phyloP scores from a whole-genome alignment of 2,113 vertebrate genomes.

The Apteryx owenii region DNA sequence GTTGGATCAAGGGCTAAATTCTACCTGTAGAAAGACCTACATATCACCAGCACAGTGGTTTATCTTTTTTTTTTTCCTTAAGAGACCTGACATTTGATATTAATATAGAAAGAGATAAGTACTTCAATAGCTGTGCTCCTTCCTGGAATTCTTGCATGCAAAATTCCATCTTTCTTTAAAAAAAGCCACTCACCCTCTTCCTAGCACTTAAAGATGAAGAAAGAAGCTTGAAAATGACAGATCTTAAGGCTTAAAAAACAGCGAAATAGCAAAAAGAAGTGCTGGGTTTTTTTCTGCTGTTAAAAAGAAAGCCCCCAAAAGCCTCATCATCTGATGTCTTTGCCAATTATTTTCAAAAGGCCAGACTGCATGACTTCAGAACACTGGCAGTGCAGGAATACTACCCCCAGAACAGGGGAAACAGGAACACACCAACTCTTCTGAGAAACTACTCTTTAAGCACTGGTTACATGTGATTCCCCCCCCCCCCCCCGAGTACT shows the following conservation, averaged over 20 bases:
- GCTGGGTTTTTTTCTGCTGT: not conserved
- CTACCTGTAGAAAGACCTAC: not conserved
- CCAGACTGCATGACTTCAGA: not conserved
- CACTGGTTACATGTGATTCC: not conserved
- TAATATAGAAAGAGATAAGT: not conserved
- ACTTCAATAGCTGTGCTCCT: not conserved
- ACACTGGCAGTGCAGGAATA: not conserved
- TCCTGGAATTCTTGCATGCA: not conserved
- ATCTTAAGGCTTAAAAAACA: not conserved
- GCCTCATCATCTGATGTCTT: not conserved
- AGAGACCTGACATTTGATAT: not conserved
- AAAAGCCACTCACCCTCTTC: not conserved
- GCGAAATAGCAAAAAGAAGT: too few species aligned
- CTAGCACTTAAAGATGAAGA: not conserved
- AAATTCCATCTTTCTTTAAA: not conserved
- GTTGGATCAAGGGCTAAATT: not conserved
- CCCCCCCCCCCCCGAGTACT: not conserved
- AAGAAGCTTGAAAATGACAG: not conserved
- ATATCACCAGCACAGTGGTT: not conserved
- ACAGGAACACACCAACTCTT: accelerated
- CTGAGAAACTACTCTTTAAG: not conserved
- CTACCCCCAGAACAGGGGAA: not conserved
- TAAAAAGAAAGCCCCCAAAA: not conserved
- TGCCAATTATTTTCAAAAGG: not conserved
- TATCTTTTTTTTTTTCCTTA: not conserved